Evolutionary conservation across 1,140 invertebrate species (phyloP), one percentile per base, ranked within the genome.

Genomic region (Trichoplusia ni): DNA sequence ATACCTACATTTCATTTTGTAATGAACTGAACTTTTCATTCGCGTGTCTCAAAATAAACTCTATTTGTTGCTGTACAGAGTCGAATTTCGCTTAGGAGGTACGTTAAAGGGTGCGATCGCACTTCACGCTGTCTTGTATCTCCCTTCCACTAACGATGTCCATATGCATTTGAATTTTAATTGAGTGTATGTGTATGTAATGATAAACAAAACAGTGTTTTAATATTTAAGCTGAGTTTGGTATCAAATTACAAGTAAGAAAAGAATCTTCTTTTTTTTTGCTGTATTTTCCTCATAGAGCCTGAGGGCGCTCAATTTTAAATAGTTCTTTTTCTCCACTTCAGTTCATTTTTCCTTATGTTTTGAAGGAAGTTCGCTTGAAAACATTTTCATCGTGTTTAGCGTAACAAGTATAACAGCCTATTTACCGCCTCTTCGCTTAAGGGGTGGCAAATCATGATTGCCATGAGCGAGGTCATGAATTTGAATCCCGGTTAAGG

Each of bases 1-100:
- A 78, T 81, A 84, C 73, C 68, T 76, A 79, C 72, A 79, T 82
- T 82, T 84, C 76, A 78, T 84, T 71, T 81, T 82, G 75, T 81
- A 86, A 83, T 82, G 73, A 81, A 83, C 76, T 78, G 71, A 75
- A 79, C 75, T 49, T 42, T 42, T 27, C n/a, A 5, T 29, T n/a
- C 4, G 2, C 9, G 13, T 54, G 23, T 42, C 7, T 14, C 3
- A 64, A 18, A 58, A 51, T 44, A 9, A 16, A 69, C 49, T 44
- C 33, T 62, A 49, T 13, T 5, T 11, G 2, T 21, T 13, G 7
- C 14, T 27, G 1, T 8, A 64, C 75, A 81, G 53, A 42, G 71
- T 54, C 16, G 4, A 37, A 64, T 25, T 71, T 69, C 77, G 27
- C 19, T 13, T 19, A 53, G 33, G 54, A 35, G n/a, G 4, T 7